Evolutionary conservation across 1,140 invertebrate species (phyloP), one percentile per base, ranked within the genome.

Genomic region (Saccostrea glomerata): DNA sequence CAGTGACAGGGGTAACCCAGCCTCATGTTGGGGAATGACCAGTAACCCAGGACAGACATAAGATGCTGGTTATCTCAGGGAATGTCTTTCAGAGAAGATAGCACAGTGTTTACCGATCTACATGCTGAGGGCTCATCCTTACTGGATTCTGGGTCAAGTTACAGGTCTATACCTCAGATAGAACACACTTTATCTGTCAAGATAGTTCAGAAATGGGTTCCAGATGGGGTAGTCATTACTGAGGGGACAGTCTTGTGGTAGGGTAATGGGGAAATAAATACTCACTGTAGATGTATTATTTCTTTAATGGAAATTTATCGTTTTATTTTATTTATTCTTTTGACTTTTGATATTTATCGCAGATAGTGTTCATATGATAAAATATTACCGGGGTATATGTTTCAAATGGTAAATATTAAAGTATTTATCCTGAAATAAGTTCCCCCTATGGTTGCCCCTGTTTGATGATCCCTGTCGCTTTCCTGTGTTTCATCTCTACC

Each of bases 121-220:
- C 70, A 77, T 77, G 70, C 70, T 77, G 70, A 30, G 70, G 70
- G 70, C 70, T 77, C 70, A 77, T 77, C 70, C 70, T 17, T 36
- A 77, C 23, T 36, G 13, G 70, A 77, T 77, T 77, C 70, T 77
- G 70, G 70, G 70, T 77, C 70, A 77, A 77, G 70, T 77, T 77
- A 77, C 70, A 77, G 70, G 70, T 77, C 70, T 77, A 15, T 77
- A 77, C 70, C 70, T 77, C 70, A 30, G 70, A 77, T 30, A 77
- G 70, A 77, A 77, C 70, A 77, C 70, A 77, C 70, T 77, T 77
- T 77, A 77, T 77, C 70, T 77, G 70, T 77, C 70, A 77, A 77
- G 70, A 77, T 77, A 77, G 70, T 77, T 77, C 70, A 77, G 70
- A 77, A 77, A 77, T 77, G 70, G 70, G 70, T 77, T 77, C 70